phyloP scores from a whole-genome alignment of 2,888 invertebrate genomes.

The Oconnorella tubifera region DNA sequence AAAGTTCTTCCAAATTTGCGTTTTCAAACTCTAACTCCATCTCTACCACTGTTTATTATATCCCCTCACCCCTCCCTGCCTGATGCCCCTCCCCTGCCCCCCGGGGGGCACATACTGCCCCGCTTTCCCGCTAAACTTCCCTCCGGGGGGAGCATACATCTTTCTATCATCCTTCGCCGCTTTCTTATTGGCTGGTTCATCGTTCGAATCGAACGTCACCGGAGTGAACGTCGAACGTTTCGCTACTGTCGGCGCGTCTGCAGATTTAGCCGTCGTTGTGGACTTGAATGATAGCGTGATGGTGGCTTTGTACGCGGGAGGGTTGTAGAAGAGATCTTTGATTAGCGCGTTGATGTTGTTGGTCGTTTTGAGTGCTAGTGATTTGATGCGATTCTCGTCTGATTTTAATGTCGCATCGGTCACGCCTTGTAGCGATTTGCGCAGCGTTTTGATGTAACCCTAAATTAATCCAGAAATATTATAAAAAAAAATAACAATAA shows the following conservation, averaged over 20 bases:
- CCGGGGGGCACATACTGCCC: conserved; percentile 37
- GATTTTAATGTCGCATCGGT: not conserved
- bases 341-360: conserved; percentile 88
- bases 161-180: conserved; percentile 40
- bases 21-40: too few relatives aligned
- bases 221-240: conserved; percentile 46
- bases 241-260: conserved; percentile 33
- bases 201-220: conserved; percentile 46
- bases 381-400: not conserved
- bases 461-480: too few relatives aligned
- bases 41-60: too few relatives aligned
- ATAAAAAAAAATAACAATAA: too few relatives aligned
- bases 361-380: conserved; percentile 66
- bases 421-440: not conserved
- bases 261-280: not conserved
- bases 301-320: conserved; percentile 79
- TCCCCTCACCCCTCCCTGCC: conserved; percentile 1
- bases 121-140: conserved; percentile 54
- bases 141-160: conserved; percentile 53
- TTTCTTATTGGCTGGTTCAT: conserved; percentile 39
- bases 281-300: conserved; percentile 53
- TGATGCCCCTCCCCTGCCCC: not conserved
- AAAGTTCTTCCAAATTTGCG: too few relatives aligned
- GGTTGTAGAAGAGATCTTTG: conserved; percentile 87
- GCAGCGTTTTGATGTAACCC: conserved; percentile 5